phyloP scores from a whole-genome alignment of 1,140 invertebrate genomes.

The Cherax destructor region DNA sequence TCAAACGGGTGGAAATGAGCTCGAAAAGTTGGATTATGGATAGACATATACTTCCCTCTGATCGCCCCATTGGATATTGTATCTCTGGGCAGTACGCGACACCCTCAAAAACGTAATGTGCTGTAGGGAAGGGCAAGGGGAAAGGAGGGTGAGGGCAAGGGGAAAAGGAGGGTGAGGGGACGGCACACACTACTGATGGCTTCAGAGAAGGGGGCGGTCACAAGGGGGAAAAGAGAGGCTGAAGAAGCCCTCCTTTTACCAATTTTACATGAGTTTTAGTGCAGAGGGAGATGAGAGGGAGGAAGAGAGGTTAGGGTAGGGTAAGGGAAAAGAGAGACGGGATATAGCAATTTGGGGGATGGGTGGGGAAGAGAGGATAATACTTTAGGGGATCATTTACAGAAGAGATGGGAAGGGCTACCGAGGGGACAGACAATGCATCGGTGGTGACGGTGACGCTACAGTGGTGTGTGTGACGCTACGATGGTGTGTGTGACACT shows the following conservation, averaged over 20 bases:
- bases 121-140: constrained; percentile 30
- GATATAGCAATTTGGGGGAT: constrained; percentile 12
- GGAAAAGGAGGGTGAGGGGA: neutral
- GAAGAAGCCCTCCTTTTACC: constrained; percentile 30
- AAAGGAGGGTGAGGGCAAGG: neutral
- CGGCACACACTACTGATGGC: neutral
- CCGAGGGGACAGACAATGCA: constrained; percentile 15
- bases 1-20: constrained; percentile 18
- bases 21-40: constrained; percentile 9
- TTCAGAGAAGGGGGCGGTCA: neutral
- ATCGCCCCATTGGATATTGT: constrained; percentile 63
- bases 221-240: neutral
- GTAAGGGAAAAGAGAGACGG: neutral
- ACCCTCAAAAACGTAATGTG: constrained; percentile 69
- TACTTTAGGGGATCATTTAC: constrained; percentile 60
- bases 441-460: neutral
- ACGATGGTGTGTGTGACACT: no score
- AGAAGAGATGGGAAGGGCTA: neutral
- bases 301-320: no score
- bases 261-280: constrained; percentile 44
- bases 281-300: neutral
- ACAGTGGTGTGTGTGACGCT: neutral
- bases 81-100: constrained; percentile 66
- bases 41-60: constrained; percentile 47
- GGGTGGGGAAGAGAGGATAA: constrained; percentile 34